Evolutionary conservation across 2,888 invertebrate genomes (phyloP), one percentile per base, ranked within the genome.

Genomic region (Lasius platythorax): DNA sequence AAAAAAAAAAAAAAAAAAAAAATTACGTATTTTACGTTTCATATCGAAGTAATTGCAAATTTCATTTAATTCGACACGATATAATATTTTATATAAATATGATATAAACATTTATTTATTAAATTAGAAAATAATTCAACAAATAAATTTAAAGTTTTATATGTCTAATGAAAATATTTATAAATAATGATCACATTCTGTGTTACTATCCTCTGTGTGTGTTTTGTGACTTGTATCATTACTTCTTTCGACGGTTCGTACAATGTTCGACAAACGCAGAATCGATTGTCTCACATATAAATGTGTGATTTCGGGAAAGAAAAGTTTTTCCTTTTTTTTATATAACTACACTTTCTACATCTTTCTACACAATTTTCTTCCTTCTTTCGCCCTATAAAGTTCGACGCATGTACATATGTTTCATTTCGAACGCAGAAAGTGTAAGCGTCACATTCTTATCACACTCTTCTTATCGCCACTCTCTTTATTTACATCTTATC

Each of bases 401-500:
- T 37, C 12, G 58, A 70, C 30, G 23, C 50, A 46, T 37, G 37
- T 61, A 61, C 56, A 33, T 46, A 30, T 56, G 23, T 33, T 46
- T 33, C 23, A 58, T 81, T 46, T 72, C 18, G 28, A 61, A 61
- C 61, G 73, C 61, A 18, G 40, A 72, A 78, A 56, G 37, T 50
- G 6, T 64, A 56, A 72, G 46, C 73, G 79, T 61, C 79, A 30
- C 58, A 79, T 50, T 68, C 33, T 78, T 70, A 79, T 78, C 70
- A 76, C 67, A 68, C 68, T 68, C 68, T 28, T 30, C 72, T 70
- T 43, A 74, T 84, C 84, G 75, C n/a, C 82, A 46, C 40, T 82
- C 67, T 40, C 61, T 68, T 37, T 87, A 87, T 85, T 76, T 83
- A 85, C 84, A 85, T 28, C 37, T 72, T 64, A 82, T 56, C 46